Evolutionary conservation across 2,797 vertebrate genomes (phyloP), one percentile per base, ranked within the genome.

Genomic region (Otus scops): DNA sequence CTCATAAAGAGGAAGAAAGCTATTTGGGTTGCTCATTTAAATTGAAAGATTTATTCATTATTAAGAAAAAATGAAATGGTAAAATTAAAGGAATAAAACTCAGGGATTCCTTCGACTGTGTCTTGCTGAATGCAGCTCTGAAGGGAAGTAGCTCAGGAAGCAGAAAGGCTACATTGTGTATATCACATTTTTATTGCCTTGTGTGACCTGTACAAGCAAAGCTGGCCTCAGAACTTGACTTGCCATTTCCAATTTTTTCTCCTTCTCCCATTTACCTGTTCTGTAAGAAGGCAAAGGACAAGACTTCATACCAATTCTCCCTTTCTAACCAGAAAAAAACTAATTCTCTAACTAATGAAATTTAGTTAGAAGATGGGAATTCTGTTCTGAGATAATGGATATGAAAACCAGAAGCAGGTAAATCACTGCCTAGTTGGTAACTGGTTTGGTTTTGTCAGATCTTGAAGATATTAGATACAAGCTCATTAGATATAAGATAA

Each of bases 101-200:
- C 1, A 0, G 27, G 38, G 70, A 63, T 54, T 81, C 14, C 36
- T 59, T 68, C 2, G 2, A 4, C 47, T 41, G 1, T 3, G 4
- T n/a, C 34, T 43, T 9, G 36, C n/a, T 64, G 50, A 75, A 32
- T 34, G 32, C 27, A 63, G n/a, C 39, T 48, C 51, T 38, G 69
- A 70, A 74, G 70, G 28, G 34, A 39, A 71, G 41, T 3, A 63
- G 32, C 45, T 34, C 32, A 54, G 54, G 54, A 38, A 43, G 48
- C 50, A 68, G 57, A 47, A 73, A 5, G 30, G 18, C 48, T 63
- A 2, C 38, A 4, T 30, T 10, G 16, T 30, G 20, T 21, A 18
- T 19, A 28, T 48, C 48, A 14, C 8, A 9, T 41, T 93, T 23
- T 36, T n/a, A 4, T 27, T 60, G 21, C 34, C 34, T 45, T 36